phyloP scores from a whole-genome alignment of 2,113 vertebrate genomes.

The Pitta sordida region DNA sequence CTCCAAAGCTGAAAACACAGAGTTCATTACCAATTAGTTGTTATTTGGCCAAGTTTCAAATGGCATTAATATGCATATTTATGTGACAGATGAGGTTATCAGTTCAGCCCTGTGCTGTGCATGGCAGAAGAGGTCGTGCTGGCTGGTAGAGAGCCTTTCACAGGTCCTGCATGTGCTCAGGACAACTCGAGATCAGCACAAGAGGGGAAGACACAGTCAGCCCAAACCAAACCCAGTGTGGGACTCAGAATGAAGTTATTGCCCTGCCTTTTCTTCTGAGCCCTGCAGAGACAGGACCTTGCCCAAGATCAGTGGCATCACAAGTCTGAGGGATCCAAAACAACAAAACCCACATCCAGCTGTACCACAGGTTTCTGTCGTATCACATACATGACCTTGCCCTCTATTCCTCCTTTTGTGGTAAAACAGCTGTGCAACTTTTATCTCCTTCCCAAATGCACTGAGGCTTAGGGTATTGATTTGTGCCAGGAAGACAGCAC shows the following conservation, averaged over 20 bases:
- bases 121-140: background rate
- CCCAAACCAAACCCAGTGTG: background rate
- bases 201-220: background rate
- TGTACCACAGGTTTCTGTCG: rapidly evolving
- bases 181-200: background rate
- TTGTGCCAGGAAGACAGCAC: background rate
- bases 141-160: background rate
- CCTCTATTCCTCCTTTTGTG: background rate
- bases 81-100: background rate
- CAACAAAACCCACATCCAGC: rapidly evolving
- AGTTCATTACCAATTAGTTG: constrained; percentile 15
- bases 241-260: background rate
- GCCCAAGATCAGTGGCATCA: background rate
- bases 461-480: background rate
- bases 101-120: background rate
- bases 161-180: background rate
- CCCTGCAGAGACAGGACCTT: background rate
- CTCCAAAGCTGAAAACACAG: background rate
- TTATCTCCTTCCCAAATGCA: background rate
- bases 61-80: background rate
- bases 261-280: background rate
- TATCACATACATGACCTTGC: background rate
- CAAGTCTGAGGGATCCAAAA: background rate
- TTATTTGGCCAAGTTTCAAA: background rate
- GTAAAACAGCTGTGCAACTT: background rate